Conservation (phyloP, 53 echinoderm and acorn worm genomes). For the Mesocentrotus franciscanus region DNA sequence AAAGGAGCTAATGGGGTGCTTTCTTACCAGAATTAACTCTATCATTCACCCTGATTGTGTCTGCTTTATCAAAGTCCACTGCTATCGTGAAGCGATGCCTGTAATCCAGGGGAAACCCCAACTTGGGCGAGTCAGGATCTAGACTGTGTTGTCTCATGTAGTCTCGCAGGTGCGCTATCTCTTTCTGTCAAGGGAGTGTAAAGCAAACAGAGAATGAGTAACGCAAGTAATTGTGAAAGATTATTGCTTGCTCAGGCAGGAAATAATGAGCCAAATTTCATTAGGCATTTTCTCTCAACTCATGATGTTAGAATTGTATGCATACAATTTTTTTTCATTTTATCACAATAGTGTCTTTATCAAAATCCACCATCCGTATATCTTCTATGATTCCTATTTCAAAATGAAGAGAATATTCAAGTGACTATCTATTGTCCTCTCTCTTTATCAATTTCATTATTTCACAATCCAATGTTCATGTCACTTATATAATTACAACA, state of each 20-base stretch:
- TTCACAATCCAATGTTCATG: neutral
- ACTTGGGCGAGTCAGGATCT: constrained; percentile 80
- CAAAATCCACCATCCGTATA: neutral
- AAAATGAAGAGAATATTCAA: neutral
- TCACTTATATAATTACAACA: neutral
- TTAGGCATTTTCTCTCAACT: neutral
- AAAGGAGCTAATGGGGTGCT: neutral
- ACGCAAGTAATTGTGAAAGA: neutral
- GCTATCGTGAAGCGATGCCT: constrained; percentile 61
- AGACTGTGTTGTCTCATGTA: constrained; percentile 83
- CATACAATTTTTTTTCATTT: neutral
- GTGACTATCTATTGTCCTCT: neutral
- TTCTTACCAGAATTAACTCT: constrained; percentile 64
- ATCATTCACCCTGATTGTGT: constrained; percentile 61
- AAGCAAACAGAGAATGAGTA: neutral
- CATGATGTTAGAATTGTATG: neutral
- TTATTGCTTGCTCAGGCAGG: neutral
- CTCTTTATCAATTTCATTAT: neutral
- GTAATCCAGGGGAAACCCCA: constrained; percentile 64
- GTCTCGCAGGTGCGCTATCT: constrained; percentile 90
- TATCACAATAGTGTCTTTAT: neutral
- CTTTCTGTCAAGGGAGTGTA: constrained; percentile 78
- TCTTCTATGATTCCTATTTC: neutral
- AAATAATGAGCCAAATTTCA: neutral
- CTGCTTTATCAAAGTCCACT: constrained; percentile 65